Conservation (phyloP, 1,140 invertebrate species). For the Magallana gigas region DNA sequence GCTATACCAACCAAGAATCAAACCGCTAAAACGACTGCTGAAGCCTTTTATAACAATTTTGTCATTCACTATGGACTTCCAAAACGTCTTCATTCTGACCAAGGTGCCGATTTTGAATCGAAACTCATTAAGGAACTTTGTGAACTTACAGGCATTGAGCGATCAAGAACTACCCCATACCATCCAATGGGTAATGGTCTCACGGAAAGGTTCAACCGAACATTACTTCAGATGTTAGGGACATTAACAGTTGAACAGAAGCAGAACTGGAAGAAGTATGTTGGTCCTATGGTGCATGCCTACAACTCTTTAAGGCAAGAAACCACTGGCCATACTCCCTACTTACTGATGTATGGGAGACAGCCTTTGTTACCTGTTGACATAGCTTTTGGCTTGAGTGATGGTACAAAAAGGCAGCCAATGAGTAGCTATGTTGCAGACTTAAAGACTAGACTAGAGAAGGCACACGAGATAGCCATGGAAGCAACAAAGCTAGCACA, state of each 20-base stretch:
- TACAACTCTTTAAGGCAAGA: constrained; percentile 57
- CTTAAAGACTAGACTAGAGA: not conserved
- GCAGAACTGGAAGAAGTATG: constrained; percentile 51
- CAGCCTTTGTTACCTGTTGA: constrained; percentile 54
- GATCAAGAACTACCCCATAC: constrained; percentile 57
- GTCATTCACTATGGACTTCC: constrained; percentile 77
- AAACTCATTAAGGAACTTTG: constrained; percentile 61
- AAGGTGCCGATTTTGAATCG: constrained; percentile 68
- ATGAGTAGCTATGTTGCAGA: constrained; percentile 44
- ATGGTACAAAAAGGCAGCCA: not conserved
- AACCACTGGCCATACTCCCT: constrained; percentile 54
- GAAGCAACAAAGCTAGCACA: constrained; percentile 17
- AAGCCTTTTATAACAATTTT: constrained; percentile 71
- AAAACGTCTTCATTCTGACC: constrained; percentile 73
- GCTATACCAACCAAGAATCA: constrained; percentile 76
- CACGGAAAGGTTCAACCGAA: too few species aligned
- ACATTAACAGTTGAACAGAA: constrained; percentile 48
- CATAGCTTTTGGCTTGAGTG: constrained; percentile 49
- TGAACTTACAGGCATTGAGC: constrained; percentile 53
- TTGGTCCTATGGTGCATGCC: constrained; percentile 44
- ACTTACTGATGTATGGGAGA: constrained; percentile 56
- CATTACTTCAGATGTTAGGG: constrained; percentile 43
- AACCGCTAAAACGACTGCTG: constrained; percentile 74
- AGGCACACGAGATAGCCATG: constrained; percentile 41
- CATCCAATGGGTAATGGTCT: constrained; percentile 67